Conservation (phyloP, 2,888 invertebrate genomes). For the Coenonympha arcania region DNA sequence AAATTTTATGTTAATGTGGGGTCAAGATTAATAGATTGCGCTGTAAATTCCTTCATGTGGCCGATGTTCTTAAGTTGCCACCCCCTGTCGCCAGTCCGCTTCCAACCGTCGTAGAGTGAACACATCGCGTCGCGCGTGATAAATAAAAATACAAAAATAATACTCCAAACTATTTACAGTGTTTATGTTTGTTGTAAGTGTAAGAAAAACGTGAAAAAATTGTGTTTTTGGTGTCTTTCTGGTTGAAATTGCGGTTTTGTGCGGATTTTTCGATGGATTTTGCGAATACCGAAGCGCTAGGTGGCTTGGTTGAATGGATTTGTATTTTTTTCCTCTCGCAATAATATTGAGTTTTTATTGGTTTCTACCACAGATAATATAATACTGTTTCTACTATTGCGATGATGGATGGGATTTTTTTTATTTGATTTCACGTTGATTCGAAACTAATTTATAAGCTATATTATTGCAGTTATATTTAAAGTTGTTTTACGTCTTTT, state of each 20-base stretch:
- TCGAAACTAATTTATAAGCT: too few species aligned
- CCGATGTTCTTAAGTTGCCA: too few species aligned
- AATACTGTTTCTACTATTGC: background rate
- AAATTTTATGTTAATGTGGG: too few species aligned
- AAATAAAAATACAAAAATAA: background rate
- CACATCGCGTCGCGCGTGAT: background rate
- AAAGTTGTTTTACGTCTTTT: too few species aligned
- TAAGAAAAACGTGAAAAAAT: background rate
- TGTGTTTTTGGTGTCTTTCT: background rate
- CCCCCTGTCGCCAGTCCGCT: too few species aligned
- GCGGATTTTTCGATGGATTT: background rate
- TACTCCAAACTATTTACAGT: background rate
- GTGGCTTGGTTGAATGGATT: background rate
- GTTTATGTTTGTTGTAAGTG: background rate
- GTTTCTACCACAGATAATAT: too few species aligned
- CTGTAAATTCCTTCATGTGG: too few species aligned
- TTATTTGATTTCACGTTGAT: background rate
- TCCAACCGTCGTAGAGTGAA: conserved; percentile 13
- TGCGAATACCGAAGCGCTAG: conserved; percentile 1
- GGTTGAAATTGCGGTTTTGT: background rate
- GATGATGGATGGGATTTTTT: background rate
- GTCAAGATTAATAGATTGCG: too few species aligned
- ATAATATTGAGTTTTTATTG: background rate
- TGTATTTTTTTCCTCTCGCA: background rate
- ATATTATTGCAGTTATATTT: too few species aligned